Base-by-base conservation (phyloP, 2,113 vertebrate species). In the Mastomys coucha region DNA sequence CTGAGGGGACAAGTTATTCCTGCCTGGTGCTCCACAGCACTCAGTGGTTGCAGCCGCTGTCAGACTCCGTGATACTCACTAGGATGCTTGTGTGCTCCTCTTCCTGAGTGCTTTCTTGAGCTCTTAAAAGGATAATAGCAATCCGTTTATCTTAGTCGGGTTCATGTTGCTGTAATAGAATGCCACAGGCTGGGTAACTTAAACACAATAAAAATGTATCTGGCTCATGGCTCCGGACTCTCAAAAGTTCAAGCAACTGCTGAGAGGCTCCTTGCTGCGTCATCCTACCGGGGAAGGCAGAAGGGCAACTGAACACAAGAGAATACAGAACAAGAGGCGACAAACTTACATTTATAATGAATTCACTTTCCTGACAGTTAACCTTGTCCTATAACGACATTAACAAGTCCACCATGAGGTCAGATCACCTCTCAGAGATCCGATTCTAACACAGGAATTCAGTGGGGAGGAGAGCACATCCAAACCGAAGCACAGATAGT, bases 91-190 rank as follows among this genome's bases (percentile, higher is more conserved):
- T n/a, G 1, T 26, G 33, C 7, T 56, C 39, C 7, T 69, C 73
- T 89, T 81, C 36, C 56, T 33, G 39, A 33, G 49, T 20, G 9
- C 60, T 20, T 31, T 77, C n/a, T 1, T 12, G 69, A 93, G 51
- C n/a, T 60, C 58, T 86, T 94, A 9, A 60, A 88, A 92, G 70
- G 58, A 91, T 92, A 90, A 39, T 31, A 77, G 69, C n/a, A 17
- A 87, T 45, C 51, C 65, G n/a, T 77, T 95, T 86, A 82, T 75
- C 56, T 90, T 42, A 42, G 70, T 76, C 45, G n/a, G 93, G 33
- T 70, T 94, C 72, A 4, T 76, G 87, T 87, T 49, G 31, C 63
- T 87, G 58, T 51, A 95, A 45, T 7, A 85, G 81, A 91, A 86
- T 86, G 75, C 60, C 63, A 70, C 39, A 49, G 89, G 28, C 22